Conservation (phyloP, 2,113 vertebrate genomes). For the Acanthisitta chloris region DNA sequence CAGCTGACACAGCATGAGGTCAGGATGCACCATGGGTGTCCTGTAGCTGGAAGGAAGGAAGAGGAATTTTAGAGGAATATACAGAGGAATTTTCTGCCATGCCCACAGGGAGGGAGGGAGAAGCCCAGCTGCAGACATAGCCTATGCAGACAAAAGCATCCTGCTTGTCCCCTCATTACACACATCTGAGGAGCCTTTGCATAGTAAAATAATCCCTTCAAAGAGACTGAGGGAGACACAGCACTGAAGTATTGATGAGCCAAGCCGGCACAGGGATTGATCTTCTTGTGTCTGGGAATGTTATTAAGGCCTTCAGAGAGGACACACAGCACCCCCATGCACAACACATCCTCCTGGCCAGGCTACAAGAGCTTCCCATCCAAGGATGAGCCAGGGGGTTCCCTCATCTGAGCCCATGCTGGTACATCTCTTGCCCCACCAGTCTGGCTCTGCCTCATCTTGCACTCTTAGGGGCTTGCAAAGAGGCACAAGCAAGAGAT, state of each 20-base stretch:
- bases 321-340: neutral
- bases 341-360: fast-evolving
- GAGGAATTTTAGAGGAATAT: too few species aligned
- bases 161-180: neutral
- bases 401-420: neutral
- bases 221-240: neutral
- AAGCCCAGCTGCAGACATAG: neutral
- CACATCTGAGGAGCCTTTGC: neutral
- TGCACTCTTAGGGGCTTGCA: neutral
- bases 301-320: neutral
- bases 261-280: neutral
- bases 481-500: neutral
- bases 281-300: neutral
- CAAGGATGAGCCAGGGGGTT: neutral
- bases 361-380: neutral
- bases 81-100: neutral
- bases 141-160: neutral
- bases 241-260: slow-evolving; percentile 49
- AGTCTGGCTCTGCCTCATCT: neutral
- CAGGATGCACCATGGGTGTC: neutral
- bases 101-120: neutral
- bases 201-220: slow-evolving; percentile 35
- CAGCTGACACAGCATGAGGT: neutral
- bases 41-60: neutral
- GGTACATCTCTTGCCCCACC: neutral